Base-by-base conservation (phyloP, 2,888 invertebrate genomes). In the Melikaiella ostensackeni region DNA sequence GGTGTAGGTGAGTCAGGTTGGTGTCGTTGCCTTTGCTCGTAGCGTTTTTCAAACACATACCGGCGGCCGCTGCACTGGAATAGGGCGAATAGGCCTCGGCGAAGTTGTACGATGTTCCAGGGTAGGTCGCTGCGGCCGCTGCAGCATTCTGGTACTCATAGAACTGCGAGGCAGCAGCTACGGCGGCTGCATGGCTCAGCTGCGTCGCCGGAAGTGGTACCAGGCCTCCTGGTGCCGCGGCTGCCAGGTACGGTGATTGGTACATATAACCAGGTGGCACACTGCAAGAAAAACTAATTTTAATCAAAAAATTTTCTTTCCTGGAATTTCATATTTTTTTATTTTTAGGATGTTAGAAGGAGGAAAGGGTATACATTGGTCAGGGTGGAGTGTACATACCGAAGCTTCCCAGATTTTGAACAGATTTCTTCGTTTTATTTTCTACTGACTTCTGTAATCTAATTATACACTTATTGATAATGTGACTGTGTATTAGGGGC, bases 91-190 rank as follows among this genome's bases (percentile, higher is more conserved):
- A 94, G 2, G 94, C 93, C 87, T 96, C 96, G 84, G 96, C 95
- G 79, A 95, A 95, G 83, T 95, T 95, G 76, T 95, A 94, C 86
- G 95, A 95, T 85, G 95, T 95, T 82, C 95, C 95, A 75, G 95
- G 95, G 88, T 95, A 95, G 1, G 95, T 94, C 61, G 94, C 94
- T 13, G 92, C 92, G 61, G 96, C 96, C 3, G 96, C 96, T 5
- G 95, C 95, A 0, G 95, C 94, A 86, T 94, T 94, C 88, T 96
- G 96, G 91, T 96, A 96, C 92, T 96, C 96, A 89, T 96, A 96
- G 89, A 96, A 94, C 88, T 96, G 96, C 86, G 95, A 95, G n/a
- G 96, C 96, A 0, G 96, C 96, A 16, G 96, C 96, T 76, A 96
- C 93, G 0, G 96, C 96, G 11, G 96, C 96, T 0, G 96, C 96